phyloP scores from a whole-genome alignment of 2,888 invertebrate genomes.

The Lordiphosa andalusiaca region DNA sequence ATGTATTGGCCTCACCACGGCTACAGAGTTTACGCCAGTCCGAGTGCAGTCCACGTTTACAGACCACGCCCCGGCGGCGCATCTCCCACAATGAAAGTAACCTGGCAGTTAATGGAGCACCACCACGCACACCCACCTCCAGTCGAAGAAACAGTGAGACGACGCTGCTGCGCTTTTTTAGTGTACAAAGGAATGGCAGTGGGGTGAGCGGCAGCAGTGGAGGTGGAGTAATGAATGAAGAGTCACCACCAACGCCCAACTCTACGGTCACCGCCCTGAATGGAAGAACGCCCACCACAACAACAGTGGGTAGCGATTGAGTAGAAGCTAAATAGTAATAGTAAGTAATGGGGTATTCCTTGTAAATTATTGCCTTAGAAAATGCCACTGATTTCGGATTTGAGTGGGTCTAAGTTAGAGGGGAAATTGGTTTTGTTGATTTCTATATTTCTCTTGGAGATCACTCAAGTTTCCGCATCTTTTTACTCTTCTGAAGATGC shows the following conservation, averaged over 20 bases:
- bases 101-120: slow-evolving; percentile 15
- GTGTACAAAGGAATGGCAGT: slow-evolving; percentile 62
- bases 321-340: not conserved
- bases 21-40: slow-evolving; percentile 73
- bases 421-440: no score
- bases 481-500: no score
- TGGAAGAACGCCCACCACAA: slow-evolving; percentile 42
- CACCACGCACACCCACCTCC: slow-evolving; percentile 77
- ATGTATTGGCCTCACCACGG: slow-evolving; percentile 73
- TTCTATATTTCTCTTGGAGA: no score
- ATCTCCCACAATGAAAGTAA: slow-evolving; percentile 63
- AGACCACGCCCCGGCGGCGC: slow-evolving; percentile 67
- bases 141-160: slow-evolving; percentile 79
- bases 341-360: not conserved
- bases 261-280: slow-evolving; percentile 13
- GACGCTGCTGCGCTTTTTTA: slow-evolving; percentile 78
- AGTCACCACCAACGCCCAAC: slow-evolving; percentile 2
- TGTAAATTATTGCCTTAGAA: not conserved
- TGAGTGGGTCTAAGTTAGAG: no score
- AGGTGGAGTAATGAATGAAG: slow-evolving; percentile 9
- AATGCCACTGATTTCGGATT: no score
- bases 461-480: no score
- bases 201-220: slow-evolving; percentile 1
- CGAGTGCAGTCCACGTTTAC: slow-evolving; percentile 69
- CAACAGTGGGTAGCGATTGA: slow-evolving; percentile 57